Base-by-base conservation (phyloP, 2,888 invertebrate species). In the Pristionchus japonicus region DNA sequence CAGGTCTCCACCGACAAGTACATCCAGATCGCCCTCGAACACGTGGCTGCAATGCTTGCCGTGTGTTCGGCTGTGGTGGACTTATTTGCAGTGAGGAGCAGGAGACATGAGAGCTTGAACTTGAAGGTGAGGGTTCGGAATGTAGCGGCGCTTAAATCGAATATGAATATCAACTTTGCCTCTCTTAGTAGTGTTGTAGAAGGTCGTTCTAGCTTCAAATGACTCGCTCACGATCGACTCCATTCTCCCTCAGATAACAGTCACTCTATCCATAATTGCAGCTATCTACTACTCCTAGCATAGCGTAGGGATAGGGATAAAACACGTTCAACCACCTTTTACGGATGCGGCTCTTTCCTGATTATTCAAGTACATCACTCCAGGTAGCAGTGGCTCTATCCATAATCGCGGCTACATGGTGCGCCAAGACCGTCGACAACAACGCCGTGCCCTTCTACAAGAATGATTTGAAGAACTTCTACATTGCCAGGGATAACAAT, bases 21-120 rank as follows among this genome's bases (percentile, higher is more conserved):
- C 91, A 93, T 94, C 88, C 92, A 93, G 89, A 94, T 94, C 70
- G 93, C 92, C 2, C 88, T 93, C 86, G 94, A 94, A 40, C 93
- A 94, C 89, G 90, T 94, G 61, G 89, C 93, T 15, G 93, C 92
- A 0, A 90, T 93, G 91, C 89, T 94, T 23, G 92, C 91, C 1
- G 89, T 94, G 40, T 90, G 89, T 61, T 92, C 92, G 87, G 93
- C 93, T 11, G 89, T 92, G 13, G 90, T 92, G 83, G 94, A 94
- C 86, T 84, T 94, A n/a, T 89, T 91, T 84, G 93, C 94, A 0
- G 91, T 92, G 7, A 89, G 90, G 64, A 91, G 90, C 23, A 92
- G 90, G 70, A 87, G 89, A 52, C 93, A 93, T 49, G 91, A 91
- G 49, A 89, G 92, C 57, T 89, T 94, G 43, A 94, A 94, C 67